Percentiles rank a stretch among this genome's conserved stretches.
Conservation (phyloP, 2,113 vertebrate species). For the Pangasianodon hypophthalmus region DNA sequence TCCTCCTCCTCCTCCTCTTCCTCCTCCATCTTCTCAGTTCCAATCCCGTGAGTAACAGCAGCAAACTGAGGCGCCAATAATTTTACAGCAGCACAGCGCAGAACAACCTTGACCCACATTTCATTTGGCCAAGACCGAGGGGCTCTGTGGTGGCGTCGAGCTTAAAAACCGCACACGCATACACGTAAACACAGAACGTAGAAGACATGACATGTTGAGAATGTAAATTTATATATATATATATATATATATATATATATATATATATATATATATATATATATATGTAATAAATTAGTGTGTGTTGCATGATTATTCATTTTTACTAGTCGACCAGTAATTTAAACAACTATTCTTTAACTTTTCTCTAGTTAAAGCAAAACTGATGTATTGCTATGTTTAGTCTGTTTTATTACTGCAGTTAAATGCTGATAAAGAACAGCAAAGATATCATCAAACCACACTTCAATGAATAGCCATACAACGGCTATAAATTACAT, state of each 20-base stretch:
- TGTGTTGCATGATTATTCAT: neutral
- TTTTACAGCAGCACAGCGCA: slow-evolving; percentile 15
- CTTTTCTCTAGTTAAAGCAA: neutral
- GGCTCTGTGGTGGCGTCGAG: neutral
- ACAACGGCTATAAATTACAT: neutral
- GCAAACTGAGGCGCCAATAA: slow-evolving; percentile 1
- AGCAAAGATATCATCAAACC: neutral
- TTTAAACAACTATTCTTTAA: neutral
- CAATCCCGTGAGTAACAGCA: slow-evolving; percentile 20
- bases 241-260: neutral
- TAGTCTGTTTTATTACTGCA: neutral
- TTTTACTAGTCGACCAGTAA: neutral
- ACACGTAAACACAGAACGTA: neutral
- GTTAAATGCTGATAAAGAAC: neutral
- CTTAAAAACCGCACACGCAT: neutral
- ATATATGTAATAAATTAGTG: neutral
- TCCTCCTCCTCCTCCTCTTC: slow-evolving; percentile 12
- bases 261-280: neutral
- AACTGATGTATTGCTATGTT: neutral
- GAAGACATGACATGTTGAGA: neutral
- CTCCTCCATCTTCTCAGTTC: neutral
- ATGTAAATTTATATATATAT: neutral
- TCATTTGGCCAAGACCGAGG: slow-evolving; percentile 29
- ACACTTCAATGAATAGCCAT: neutral
- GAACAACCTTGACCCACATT: slow-evolving; percentile 71